A percentile compares a stretch with the other conserved stretches of the same genome.
Conservation (phyloP, 2,888 invertebrate species). For the Brachycybe producta region DNA sequence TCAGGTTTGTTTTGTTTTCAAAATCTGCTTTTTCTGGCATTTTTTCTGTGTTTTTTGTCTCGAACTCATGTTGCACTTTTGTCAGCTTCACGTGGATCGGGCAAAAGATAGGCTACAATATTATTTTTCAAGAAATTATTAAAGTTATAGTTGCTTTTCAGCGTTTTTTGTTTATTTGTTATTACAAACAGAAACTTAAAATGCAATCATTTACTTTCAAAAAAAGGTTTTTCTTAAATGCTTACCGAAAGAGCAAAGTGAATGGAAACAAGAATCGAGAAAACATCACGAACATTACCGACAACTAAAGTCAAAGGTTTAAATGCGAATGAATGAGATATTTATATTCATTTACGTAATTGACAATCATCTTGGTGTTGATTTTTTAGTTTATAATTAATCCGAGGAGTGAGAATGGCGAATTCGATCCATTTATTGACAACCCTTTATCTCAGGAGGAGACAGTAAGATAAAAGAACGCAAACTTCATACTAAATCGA, state of each 20-base stretch:
- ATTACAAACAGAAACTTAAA: too few species aligned
- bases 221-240: conserved; percentile 22
- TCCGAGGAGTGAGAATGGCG: conserved; percentile 20
- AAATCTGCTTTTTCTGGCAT: too few species aligned
- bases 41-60: too few species aligned
- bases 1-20: too few species aligned
- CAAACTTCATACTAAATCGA: not conserved
- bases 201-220: too few species aligned
- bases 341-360: not conserved
- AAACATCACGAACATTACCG: conserved; percentile 18
- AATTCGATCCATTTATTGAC: conserved; percentile 14
- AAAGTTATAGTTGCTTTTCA: too few species aligned
- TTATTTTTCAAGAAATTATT: too few species aligned
- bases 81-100: too few species aligned
- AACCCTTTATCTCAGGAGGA: conserved; percentile 20
- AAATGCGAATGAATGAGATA: not conserved
- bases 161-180: too few species aligned
- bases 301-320: conserved; percentile 18
- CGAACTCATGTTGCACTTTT: too few species aligned
- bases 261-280: conserved; percentile 18
- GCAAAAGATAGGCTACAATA: too few species aligned
- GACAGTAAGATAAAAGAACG: conserved; percentile 14
- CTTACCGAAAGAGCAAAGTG: conserved; percentile 20
- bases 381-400: conserved; percentile 21
- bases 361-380: conserved; percentile 3